Base-by-base conservation (phyloP, 2,888 invertebrate genomes). In the Epistrophe grossulariae region DNA sequence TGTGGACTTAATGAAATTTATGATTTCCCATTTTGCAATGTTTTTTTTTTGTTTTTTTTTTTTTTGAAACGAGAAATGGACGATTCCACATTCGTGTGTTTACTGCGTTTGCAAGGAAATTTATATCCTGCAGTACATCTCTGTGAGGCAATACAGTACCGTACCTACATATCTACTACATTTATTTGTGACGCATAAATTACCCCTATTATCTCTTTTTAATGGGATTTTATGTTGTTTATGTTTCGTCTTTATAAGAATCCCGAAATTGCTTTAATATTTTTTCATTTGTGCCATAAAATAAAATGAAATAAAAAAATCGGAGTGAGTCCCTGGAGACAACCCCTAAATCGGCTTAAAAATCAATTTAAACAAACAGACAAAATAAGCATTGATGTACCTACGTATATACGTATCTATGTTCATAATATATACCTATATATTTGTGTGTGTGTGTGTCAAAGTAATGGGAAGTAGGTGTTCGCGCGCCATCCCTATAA, bases 151-250 rank as follows among this genome's bases (percentile, higher is more conserved):
- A 38, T 19, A 45, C n/a, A n/a, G n/a, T 35, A 62, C 15, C 6
- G 11, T 28, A 31, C 19, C 24, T 24, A 24, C 24, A 24, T 24
- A 24, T 24, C 24, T 24, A 24, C 24, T 24, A 35, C 10, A 38
- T 64, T 57, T 77, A 72, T 70, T 11, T 79, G 52, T 40, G 73
- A 60, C 52, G 52, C 79, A 83, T 83, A 83, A 79, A 83, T 83
- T 79, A 79, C 73, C 68, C 31, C 68, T 83, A 74, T 83, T 83
- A 79, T 83, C 60, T 70, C 35, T 11, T 68, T 79, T 79, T 73
- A 74, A 83, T 83, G 55, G 73, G 62, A 66, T 60, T 62, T 68
- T 71, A 52, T 62, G 31, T 72, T 71, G 62, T 82, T 72, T 80
- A 80, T 73, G 45, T 19, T 17, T 38, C 60, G 11, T 35, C 60